Percentiles rank a stretch among this genome's conserved stretches.
Evolutionary conservation across 2,797 vertebrate species (phyloP).

Genomic region (Chromobotia macracanthus): DNA sequence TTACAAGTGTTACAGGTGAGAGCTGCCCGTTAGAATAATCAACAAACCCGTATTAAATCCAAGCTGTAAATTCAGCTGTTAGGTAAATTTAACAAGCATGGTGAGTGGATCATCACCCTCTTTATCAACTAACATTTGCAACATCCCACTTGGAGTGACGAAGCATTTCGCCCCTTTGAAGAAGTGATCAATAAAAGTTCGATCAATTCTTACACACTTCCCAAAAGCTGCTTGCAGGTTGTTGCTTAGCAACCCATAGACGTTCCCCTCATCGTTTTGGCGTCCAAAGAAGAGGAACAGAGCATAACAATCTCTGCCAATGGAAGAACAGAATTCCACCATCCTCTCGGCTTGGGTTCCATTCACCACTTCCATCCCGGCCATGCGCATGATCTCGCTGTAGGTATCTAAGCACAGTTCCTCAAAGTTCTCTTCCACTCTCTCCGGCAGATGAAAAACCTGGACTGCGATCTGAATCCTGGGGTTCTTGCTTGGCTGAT

Average conservation of each 20-base stretch:
- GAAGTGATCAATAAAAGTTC: conserved; percentile 73
- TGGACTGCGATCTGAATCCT: conserved; percentile 75
- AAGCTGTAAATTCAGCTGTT: conserved; percentile 39
- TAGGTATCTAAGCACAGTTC: conserved; percentile 9
- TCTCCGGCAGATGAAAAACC: conserved; percentile 66
- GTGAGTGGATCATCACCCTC: conserved; percentile 68
- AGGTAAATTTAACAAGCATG: conserved; percentile 77
- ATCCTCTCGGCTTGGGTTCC: conserved; percentile 68
- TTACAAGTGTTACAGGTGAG: not conserved
- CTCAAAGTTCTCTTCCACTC: conserved; percentile 36
- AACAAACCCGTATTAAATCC: not conserved
- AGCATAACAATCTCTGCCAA: conserved; percentile 78
- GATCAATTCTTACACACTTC: conserved; percentile 70
- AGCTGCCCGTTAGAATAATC: conserved; percentile 4
- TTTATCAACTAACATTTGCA: conserved; percentile 69
- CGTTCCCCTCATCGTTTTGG: conserved; percentile 68
- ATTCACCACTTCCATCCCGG: conserved; percentile 64
- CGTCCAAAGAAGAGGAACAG: conserved; percentile 78
- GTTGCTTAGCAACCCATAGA: conserved; percentile 79
- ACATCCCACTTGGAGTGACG: conserved; percentile 72
- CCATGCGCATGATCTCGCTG: conserved; percentile 68
- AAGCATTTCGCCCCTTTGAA: conserved; percentile 73
- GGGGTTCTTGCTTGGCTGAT: conserved; percentile 72
- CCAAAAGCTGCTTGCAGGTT: conserved; percentile 71
- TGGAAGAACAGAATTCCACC: conserved; percentile 76